Evolutionary conservation across 2,113 vertebrate species (phyloP), one percentile per base, ranked within the genome.

Genomic region (Anarrhichthys ocellatus): DNA sequence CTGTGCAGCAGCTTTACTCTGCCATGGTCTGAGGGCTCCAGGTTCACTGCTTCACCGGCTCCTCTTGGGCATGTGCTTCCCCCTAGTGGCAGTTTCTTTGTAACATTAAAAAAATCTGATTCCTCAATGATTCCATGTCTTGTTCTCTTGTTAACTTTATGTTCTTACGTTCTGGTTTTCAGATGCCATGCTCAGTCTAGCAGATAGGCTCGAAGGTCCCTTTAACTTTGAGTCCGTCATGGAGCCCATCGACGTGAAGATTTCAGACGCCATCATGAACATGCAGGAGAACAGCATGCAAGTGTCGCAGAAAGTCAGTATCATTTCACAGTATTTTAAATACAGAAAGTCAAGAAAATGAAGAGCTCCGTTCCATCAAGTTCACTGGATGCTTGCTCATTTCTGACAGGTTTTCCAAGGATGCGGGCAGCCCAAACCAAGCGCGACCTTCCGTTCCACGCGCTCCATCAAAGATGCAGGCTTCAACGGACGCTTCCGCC

Each of bases 201-300:
- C 95, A 0, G 98, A 99, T 81, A 95, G 98, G 80, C 95, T 99
- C 0, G 98, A 99, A 72, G 98, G 98, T 8, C 98, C 98, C 9
- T 99, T 99, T 84, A 99, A 99, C 88, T 99, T 99, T 10, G 98
- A 99, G 88, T 96, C 98, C 0, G 96, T 99, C 80, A 96, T 99
- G 96, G 98, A 99, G 75, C 98, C 98, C 66, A 99, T 99, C 1
- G 98, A 99, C 0, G 98, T 99, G 79, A 99, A 99, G 87, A 97
- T 99, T 84, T 99, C 98, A 0, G 98, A 99, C 0, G 98, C 98
- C 0, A 99, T 99, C 84, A 99, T 99, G 98, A 99, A 99, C 93
- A 99, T 99, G 98, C 98, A 99, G 88, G 98, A 99, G 85, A 99
- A 99, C 92, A 99, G 98, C 84, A 96, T 99, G 91, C 97, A 98